Percentiles rank a stretch among this genome's conserved stretches.
phyloP scores from a whole-genome alignment of 2,888 invertebrate species.

The Callinectes sapidus region DNA sequence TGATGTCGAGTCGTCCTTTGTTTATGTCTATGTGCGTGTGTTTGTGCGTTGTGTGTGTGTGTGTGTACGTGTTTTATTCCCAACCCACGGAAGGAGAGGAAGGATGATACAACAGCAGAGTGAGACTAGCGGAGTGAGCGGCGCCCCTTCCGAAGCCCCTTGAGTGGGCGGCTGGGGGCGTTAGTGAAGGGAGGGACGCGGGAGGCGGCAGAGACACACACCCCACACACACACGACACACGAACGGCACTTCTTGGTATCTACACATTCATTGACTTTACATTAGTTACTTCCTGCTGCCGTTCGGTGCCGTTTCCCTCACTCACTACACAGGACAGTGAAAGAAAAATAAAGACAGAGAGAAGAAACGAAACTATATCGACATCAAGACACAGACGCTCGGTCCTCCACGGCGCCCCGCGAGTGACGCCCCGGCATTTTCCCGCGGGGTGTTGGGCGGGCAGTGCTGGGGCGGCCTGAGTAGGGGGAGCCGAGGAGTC shows the following conservation, averaged over 20 bases:
- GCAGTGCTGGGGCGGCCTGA: conserved; percentile 29
- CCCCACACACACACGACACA: conserved; percentile 41
- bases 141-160: conserved; percentile 3
- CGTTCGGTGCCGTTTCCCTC: conserved; percentile 30
- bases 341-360: conserved; percentile 13
- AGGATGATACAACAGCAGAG: conserved; percentile 27
- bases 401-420: neutral
- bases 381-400: neutral
- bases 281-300: neutral
- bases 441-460: neutral
- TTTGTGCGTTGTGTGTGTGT: neutral
- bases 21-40: neutral
- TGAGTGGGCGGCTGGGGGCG: conserved; percentile 4
- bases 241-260: conserved; percentile 27
- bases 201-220: conserved; percentile 5
- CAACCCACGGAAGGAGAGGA: conserved; percentile 18
- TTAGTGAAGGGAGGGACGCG: neutral
- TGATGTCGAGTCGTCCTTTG: neutral
- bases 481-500: neutral
- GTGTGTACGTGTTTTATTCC: neutral
- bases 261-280: neutral
- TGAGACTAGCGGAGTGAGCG: conserved; percentile 7
- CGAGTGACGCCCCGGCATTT: neutral
- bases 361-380: conserved; percentile 6
- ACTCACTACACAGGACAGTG: conserved; percentile 40